Conservation (phyloP, 2,113 vertebrate species). For the Opisthocomus hoazin region DNA sequence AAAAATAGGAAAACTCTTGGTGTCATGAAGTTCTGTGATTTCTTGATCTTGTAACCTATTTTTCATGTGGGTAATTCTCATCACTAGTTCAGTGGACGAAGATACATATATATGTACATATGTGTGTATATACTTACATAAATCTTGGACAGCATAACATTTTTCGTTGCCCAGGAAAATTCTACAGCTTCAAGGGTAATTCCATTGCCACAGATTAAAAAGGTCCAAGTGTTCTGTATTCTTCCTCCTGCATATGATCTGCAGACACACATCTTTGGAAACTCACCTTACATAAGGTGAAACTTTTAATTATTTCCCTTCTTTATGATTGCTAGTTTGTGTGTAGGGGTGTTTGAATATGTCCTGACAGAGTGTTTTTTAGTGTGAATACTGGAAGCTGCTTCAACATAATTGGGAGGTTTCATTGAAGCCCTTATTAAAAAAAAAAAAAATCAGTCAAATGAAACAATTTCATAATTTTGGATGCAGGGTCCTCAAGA, state of each 20-base stretch:
- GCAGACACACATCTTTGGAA: not conserved
- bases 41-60: not conserved
- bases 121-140: not conserved
- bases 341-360: not conserved
- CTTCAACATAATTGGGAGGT: not conserved
- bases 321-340: not conserved
- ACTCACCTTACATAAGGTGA: not conserved
- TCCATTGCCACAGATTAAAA: not conserved
- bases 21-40: not conserved
- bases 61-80: not conserved
- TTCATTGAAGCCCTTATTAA: not conserved
- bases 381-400: not conserved
- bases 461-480: not conserved
- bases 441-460: not conserved
- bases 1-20: not conserved
- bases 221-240: not conserved
- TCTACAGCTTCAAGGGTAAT: not conserved
- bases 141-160: not conserved
- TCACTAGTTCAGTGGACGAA: not conserved
- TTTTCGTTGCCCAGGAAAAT: not conserved
- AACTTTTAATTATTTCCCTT: not conserved
- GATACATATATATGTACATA: too few species aligned
- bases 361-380: not conserved
- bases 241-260: not conserved
- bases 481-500: not conserved